Evolutionary conservation across 2,113 vertebrate species (phyloP).

Genomic region (Nycticebus coucang): DNA sequence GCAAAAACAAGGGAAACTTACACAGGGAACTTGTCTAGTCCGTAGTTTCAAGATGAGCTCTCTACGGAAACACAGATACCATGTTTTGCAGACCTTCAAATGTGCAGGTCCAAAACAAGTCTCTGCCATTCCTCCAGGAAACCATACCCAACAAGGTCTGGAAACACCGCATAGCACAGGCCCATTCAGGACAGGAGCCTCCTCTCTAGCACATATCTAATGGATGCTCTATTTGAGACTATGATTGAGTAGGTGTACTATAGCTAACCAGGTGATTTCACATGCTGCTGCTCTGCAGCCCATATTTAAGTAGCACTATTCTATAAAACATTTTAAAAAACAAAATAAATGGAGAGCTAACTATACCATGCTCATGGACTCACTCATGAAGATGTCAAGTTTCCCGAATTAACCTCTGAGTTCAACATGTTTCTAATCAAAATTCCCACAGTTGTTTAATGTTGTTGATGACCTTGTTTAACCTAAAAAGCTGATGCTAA

Average conservation of each 20-base stretch:
- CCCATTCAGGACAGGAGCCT: not conserved
- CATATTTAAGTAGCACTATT: not conserved
- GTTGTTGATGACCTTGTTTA: not conserved
- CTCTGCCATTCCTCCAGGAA: not conserved
- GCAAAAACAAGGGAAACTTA: not conserved
- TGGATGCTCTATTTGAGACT: not conserved
- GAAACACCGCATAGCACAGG: not conserved
- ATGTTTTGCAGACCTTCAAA: not conserved
- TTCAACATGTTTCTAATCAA: not conserved
- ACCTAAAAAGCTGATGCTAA: not conserved
- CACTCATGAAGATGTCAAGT: not conserved
- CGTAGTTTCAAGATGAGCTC: not conserved
- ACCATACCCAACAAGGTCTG: accelerated
- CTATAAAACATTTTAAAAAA: not conserved
- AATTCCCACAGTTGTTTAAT: not conserved
- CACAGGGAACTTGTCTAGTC: not conserved
- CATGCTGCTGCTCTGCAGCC: not conserved
- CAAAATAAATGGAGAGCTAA: not conserved
- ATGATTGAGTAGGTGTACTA: not conserved
- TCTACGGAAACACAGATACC: not conserved
- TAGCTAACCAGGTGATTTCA: not conserved
- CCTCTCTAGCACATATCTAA: not conserved
- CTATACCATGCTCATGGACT: not conserved
- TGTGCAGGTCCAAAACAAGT: not conserved
- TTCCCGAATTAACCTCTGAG: not conserved